These are phyloP conservation scores for Drosophila niveifrons DNA, from an alignment of 2,888 invertebrate species.

Conservation along the genomic window DNA sequence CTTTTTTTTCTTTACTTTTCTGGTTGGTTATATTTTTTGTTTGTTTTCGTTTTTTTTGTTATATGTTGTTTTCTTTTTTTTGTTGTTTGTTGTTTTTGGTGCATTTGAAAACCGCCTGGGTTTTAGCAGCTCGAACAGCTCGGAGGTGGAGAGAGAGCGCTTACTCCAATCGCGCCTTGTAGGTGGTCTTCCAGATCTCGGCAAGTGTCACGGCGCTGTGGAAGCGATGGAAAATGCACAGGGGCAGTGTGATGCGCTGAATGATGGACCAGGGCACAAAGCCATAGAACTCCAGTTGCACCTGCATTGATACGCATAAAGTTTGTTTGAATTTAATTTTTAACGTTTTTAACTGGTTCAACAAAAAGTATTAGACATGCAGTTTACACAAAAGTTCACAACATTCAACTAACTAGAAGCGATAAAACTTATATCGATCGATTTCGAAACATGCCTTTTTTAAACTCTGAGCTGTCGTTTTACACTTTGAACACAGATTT, in stretches of 20 bases:
- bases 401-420: neutral
- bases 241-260: conserved; percentile 95
- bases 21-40: conserved; percentile 24
- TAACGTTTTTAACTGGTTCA: neutral
- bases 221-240: conserved; percentile 98
- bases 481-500: too few relatives aligned
- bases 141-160: conserved; percentile 44
- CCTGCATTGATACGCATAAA: conserved; percentile 83
- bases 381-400: conserved; percentile 6
- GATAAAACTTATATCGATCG: too few relatives aligned
- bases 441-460: conserved; percentile 1
- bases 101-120: conserved; percentile 59
- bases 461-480: conserved; percentile 5
- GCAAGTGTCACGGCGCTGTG: conserved; percentile 97
- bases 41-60: conserved; percentile 15
- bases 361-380: neutral
- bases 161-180: conserved; percentile 96
- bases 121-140: conserved; percentile 10
- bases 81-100: conserved; percentile 51
- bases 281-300: conserved; percentile 96
- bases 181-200: conserved; percentile 98
- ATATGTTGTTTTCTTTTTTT: too few relatives aligned
- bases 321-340: neutral
- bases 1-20: conserved; percentile 12
- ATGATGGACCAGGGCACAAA: conserved; percentile 97